Evolutionary conservation across 2,113 vertebrate genomes (phyloP).

Genomic region (Cromileptes altivelis): DNA sequence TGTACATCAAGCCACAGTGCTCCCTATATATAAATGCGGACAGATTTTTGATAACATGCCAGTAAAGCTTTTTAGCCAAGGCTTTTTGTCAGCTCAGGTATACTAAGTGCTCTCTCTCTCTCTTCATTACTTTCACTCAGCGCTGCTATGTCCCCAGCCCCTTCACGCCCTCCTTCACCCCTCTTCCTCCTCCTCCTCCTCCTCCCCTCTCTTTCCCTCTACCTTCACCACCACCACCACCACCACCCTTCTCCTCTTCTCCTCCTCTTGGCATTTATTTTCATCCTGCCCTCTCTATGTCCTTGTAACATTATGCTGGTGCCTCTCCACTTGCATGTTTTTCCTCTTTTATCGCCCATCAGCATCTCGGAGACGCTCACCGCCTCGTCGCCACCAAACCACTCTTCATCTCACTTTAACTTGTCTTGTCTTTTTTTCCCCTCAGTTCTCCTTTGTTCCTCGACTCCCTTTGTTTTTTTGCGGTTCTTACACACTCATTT

Average conservation of each 20-base stretch:
- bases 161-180: conserved; percentile 14
- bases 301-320: conserved; percentile 52
- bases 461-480: conserved; percentile 10
- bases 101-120: conserved; percentile 70
- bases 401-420: conserved; percentile 9
- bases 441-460: conserved; percentile 23
- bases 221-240: not conserved
- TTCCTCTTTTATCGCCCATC: conserved; percentile 32
- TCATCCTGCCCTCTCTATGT: conserved; percentile 57
- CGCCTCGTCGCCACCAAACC: not conserved
- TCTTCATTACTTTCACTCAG: conserved; percentile 59
- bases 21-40: conserved; percentile 29
- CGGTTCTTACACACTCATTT: not conserved
- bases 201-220: not conserved
- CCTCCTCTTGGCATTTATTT: conserved; percentile 29
- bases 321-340: conserved; percentile 19
- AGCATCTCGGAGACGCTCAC: not conserved
- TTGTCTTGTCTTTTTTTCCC: conserved; percentile 13
- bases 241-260: not conserved
- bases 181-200: not conserved
- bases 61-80: conserved; percentile 71
- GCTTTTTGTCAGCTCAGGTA: conserved; percentile 66
- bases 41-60: conserved; percentile 68
- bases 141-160: conserved; percentile 30
- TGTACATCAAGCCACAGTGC: conserved; percentile 7